Base-by-base conservation (phyloP, 1,140 invertebrate species). In the Dryas iulia region DNA sequence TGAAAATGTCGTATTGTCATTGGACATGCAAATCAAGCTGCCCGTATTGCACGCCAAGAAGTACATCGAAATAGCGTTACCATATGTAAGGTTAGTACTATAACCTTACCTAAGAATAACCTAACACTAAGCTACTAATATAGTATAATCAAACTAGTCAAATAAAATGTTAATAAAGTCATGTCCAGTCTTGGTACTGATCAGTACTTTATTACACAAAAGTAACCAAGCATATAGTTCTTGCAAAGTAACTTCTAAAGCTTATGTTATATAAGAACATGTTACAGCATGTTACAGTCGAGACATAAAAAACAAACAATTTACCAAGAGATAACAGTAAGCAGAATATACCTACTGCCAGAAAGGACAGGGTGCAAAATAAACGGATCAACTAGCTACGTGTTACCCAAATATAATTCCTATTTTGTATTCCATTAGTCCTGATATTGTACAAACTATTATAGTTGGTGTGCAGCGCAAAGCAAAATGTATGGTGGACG, bases 401-500 rank as follows among this genome's bases (percentile, higher is more conserved):
- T 5, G 72, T 69, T 58, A 63, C 57, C 52, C 26, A 66, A 82
- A 82, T 82, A 82, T 78, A 82, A 74, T 67, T 76, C 73, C 68
- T 86, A 77, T 79, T 73, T 60, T 73, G 62, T 68, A 47, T 18
- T 39, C 73, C 72, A 78, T 89, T 83, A 82, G 84, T 87, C 69
- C 82, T 84, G 59, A 85, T 87, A 83, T 83, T 68, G 75, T 74
- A 59, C 78, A 76, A 71, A 74, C 72, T 73, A 70, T 74, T 72
- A 39, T 68, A 70, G 72, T 70, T 75, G 71, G 76, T 66, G 60
- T 69, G 63, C 75, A 82, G 63, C 58, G 68, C 74, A 83, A 87
- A 89, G 76, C 74, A 81, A 75, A 84, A 89, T 72, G 77, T 86
- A 87, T 80, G 72, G 79, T 68, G 59, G 77, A 81, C 77, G 78